These are phyloP conservation scores for Siderastrea siderea DNA, from an alignment of 92 coral and sea anemone genomes.

Conservation along the genomic window DNA sequence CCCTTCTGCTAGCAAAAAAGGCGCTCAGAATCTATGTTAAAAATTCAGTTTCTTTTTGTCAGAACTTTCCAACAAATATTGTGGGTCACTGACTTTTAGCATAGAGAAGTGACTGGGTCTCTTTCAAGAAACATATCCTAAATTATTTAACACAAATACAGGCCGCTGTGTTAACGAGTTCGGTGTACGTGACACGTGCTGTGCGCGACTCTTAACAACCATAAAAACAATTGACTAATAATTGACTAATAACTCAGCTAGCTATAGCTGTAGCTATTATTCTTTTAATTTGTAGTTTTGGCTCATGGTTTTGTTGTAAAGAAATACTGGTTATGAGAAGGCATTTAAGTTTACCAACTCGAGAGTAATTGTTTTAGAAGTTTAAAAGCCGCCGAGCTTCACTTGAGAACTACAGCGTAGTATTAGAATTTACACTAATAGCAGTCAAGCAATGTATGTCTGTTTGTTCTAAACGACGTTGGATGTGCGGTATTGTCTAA, in stretches of 20 bases:
- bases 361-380: not conserved
- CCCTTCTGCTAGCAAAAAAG: not conserved
- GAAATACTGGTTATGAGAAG: constrained; percentile 16
- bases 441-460: not conserved
- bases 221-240: constrained; percentile 40
- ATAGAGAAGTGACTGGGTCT: constrained; percentile 10
- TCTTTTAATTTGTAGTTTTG: constrained; percentile 32
- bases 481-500: not conserved
- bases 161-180: constrained; percentile 45
- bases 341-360: not conserved
- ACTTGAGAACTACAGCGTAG: not conserved
- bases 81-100: not conserved
- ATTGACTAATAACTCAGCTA: constrained; percentile 16
- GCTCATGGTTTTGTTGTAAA: constrained; percentile 1
- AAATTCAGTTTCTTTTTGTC: not conserved
- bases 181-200: constrained; percentile 30
- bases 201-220: constrained; percentile 21
- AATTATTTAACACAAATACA: constrained; percentile 24
- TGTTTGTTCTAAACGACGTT: too few relatives aligned
- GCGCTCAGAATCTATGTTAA: not conserved
- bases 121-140: constrained; percentile 18
- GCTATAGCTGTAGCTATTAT: constrained; percentile 34
- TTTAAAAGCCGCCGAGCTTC: not conserved
- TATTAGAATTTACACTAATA: not conserved
- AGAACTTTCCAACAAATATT: constrained; percentile 7